phyloP scores from a whole-genome alignment of 1,140 invertebrate genomes.

The Dufourea novaeangliae region DNA sequence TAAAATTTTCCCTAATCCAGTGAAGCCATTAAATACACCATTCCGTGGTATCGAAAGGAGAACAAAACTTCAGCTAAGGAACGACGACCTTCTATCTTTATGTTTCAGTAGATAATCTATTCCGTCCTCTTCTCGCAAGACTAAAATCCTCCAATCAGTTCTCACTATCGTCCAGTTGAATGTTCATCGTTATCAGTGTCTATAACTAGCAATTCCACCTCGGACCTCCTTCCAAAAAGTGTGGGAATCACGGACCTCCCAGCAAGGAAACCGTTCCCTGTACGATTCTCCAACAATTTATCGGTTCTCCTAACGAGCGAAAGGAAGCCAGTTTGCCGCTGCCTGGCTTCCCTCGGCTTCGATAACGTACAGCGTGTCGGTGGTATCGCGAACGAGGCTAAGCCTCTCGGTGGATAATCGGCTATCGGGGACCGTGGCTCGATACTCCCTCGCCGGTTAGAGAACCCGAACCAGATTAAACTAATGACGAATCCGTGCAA shows the following conservation, averaged over 20 bases:
- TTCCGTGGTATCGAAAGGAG: no score
- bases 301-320: conserved; percentile 45
- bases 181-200: no score
- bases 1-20: no score
- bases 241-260: neutral
- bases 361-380: conserved; percentile 53
- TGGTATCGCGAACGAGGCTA: conserved; percentile 47
- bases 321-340: neutral
- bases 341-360: neutral
- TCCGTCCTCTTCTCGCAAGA: no score
- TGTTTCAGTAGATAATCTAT: no score
- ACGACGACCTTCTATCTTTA: no score
- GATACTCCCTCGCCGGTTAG: conserved; percentile 42
- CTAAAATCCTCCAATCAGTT: no score
- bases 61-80: no score
- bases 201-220: no score
- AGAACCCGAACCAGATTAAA: conserved; percentile 44
- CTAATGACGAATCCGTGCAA: conserved; percentile 50
- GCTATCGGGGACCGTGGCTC: conserved; percentile 31
- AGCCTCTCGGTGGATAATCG: conserved; percentile 55
- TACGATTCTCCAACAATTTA: conserved; percentile 22
- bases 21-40: no score
- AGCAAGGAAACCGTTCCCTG: conserved; percentile 1
- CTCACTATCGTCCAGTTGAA: no score
- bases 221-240: neutral